Percentiles rank a stretch among this genome's conserved stretches.
These are phyloP conservation scores for Diadegma fenestrale DNA, from an alignment of 2,888 invertebrate species.

Conservation along the genomic window DNA sequence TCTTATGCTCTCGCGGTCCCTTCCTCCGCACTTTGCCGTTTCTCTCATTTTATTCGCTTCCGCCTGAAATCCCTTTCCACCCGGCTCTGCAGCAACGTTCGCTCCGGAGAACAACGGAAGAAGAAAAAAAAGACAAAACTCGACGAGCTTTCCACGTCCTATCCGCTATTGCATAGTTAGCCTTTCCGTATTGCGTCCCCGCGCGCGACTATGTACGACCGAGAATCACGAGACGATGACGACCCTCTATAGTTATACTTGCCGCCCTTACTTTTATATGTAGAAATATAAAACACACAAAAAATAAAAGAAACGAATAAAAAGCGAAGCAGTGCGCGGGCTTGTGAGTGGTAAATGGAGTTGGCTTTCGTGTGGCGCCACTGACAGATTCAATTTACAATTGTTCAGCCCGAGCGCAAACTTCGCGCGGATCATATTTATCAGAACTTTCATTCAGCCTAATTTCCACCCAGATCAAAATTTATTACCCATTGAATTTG, in stretches of 20 bases:
- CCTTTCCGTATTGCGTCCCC: conserved; percentile 39
- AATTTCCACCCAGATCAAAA: conserved; percentile 1
- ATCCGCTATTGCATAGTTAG: conserved; percentile 53
- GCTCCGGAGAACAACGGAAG: conserved; percentile 15
- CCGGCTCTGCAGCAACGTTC: background rate
- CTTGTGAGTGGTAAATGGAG: conserved; percentile 17
- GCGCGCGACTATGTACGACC: conserved; percentile 25
- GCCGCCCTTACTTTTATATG: background rate
- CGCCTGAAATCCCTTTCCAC: conserved; percentile 25
- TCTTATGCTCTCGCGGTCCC: conserved; percentile 54
- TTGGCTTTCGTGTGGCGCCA: conserved; percentile 1
- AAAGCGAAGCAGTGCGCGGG: background rate
- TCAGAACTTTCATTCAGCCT: background rate
- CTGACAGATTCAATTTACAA: conserved; percentile 9
- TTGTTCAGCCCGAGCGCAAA: conserved; percentile 3
- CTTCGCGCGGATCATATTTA: background rate
- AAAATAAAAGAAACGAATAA: background rate
- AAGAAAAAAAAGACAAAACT: conserved; percentile 21
- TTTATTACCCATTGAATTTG: background rate
- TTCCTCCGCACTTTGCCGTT: conserved; percentile 54
- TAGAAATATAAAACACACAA: conserved; percentile 20
- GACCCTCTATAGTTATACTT: background rate
- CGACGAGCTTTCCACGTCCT: conserved; percentile 55
- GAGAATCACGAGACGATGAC: conserved; percentile 58
- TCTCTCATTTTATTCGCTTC: conserved; percentile 68